phyloP scores from a whole-genome alignment of 2,888 invertebrate species.

The Dolomedes plantarius region DNA sequence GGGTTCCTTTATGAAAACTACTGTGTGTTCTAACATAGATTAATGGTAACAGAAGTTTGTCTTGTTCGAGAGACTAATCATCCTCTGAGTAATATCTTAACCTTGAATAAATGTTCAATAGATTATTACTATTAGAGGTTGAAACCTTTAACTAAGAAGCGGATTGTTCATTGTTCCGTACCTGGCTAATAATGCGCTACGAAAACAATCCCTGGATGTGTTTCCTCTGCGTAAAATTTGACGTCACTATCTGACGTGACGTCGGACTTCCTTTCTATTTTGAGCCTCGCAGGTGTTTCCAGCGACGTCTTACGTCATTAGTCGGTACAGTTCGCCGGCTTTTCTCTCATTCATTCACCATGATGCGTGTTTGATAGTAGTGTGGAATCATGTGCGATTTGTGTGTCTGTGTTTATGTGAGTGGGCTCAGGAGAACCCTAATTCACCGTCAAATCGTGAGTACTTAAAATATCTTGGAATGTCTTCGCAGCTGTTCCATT shows the following conservation, averaged over 20 bases:
- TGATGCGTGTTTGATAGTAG: neutral
- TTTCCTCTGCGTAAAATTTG: conserved; percentile 35
- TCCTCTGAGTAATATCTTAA: too few species aligned
- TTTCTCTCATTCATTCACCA: neutral
- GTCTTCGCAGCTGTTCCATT: too few species aligned
- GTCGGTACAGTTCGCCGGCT: neutral
- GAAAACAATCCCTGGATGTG: neutral
- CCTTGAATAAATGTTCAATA: too few species aligned
- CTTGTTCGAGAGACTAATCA: too few species aligned
- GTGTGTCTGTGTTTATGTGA: neutral
- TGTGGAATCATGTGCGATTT: conserved; percentile 3
- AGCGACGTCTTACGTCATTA: neutral
- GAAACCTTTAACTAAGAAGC: too few species aligned
- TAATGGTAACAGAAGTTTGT: too few species aligned
- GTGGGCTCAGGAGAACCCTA: neutral
- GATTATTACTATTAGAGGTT: too few species aligned
- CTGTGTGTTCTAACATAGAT: too few species aligned
- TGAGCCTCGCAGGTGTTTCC: conserved; percentile 31
- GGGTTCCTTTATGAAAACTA: too few species aligned
- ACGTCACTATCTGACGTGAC: conserved; percentile 42
- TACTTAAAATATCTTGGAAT: neutral
- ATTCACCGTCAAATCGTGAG: neutral
- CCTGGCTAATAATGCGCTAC: neutral
- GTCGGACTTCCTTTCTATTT: conserved; percentile 28
- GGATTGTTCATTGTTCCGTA: neutral